Evolutionary conservation across 2,797 vertebrate species (phyloP), one percentile per base, ranked within the genome.

Genomic region (Hypotaenidia okinawae): DNA sequence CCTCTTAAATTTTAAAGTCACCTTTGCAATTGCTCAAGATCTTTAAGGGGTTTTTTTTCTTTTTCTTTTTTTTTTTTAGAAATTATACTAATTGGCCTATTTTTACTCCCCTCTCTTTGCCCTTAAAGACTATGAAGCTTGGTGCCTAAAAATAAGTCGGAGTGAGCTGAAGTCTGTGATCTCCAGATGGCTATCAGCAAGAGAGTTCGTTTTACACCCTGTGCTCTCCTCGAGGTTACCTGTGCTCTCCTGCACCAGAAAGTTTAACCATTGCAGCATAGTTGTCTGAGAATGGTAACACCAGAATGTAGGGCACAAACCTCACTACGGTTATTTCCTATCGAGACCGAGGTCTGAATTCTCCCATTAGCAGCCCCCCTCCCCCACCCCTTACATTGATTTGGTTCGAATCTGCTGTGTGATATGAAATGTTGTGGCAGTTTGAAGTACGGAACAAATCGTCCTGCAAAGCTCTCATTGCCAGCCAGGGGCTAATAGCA

Each of bases 81-180:
- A 97, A 96, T 96, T 62, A 92, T 69, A 67, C 89, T 97, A 96
- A 97, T 95, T 95, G 96, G 93, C 95, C 93, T 96, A 96, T 97
- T 97, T 97, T 96, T 97, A 93, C 84, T 96, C 85, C 93, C 90
- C 88, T 92, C 54, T 92, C 93, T 93, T 93, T 85, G 86, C 94
- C 94, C 87, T 97, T 51, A 96, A 92, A 96, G 81, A 93, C 66
- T 66, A 11, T 0, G 84, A 92, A 95, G 64, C 95, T 96, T 93
- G 94, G 90, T 96, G 93, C 96, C 96, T 96, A 96, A 95, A 96
- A 97, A 97, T 94, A 97, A 97, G 76, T 79, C 43, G 0, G 81
- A 83, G 92, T 11, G 93, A 94, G 89, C 75, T 23, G 95, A 5
- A 96, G 93, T 3, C 75, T 67, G 95, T 11, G 64, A 92, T 96